A percentile compares a stretch with the other conserved stretches of the same genome.
phyloP scores from a whole-genome alignment of 2,797 vertebrate species.

The Psittacula derbiana region DNA sequence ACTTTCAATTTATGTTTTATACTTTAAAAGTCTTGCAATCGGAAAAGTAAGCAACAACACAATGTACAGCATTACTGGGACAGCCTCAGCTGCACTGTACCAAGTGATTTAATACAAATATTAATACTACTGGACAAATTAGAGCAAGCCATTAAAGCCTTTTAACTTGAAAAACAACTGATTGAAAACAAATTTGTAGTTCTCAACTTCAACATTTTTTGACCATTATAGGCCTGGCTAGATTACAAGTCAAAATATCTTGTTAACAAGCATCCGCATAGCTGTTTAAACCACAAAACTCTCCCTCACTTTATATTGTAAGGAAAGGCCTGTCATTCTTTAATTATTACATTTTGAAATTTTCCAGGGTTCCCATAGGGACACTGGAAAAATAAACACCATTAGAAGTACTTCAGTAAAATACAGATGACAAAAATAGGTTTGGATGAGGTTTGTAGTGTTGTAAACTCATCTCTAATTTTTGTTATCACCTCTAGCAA shows the following conservation, averaged over 20 bases:
- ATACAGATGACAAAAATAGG: not conserved
- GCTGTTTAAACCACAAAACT: slow-evolving; percentile 52
- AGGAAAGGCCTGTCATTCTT: slow-evolving; percentile 35
- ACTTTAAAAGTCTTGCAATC: not conserved
- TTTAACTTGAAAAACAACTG: slow-evolving; percentile 31
- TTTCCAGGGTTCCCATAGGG: slow-evolving; percentile 57
- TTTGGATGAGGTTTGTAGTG: not conserved
- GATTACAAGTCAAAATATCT: slow-evolving; percentile 39
- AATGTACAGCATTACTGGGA: not conserved
- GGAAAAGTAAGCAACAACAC: not conserved
- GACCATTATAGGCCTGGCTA: slow-evolving; percentile 36
- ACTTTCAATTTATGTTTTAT: not conserved
- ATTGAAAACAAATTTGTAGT: slow-evolving; percentile 10
- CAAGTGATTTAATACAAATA: not conserved
- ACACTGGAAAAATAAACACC: slow-evolving; percentile 55
- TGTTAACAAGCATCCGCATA: slow-evolving; percentile 51
- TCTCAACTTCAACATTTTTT: slow-evolving; percentile 29
- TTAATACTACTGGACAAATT: slow-evolving; percentile 13
- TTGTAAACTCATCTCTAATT: not conserved
- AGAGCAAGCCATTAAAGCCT: slow-evolving; percentile 23
- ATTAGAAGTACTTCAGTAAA: not conserved
- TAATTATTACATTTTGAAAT: slow-evolving; percentile 52
- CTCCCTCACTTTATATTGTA: slow-evolving; percentile 39
- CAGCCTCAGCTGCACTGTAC: not conserved
- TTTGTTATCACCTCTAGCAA: slow-evolving; percentile 3